phyloP scores from a whole-genome alignment of 30 jellyfish, hydroid and myxozoan species.

The Sanderia malayensis region DNA sequence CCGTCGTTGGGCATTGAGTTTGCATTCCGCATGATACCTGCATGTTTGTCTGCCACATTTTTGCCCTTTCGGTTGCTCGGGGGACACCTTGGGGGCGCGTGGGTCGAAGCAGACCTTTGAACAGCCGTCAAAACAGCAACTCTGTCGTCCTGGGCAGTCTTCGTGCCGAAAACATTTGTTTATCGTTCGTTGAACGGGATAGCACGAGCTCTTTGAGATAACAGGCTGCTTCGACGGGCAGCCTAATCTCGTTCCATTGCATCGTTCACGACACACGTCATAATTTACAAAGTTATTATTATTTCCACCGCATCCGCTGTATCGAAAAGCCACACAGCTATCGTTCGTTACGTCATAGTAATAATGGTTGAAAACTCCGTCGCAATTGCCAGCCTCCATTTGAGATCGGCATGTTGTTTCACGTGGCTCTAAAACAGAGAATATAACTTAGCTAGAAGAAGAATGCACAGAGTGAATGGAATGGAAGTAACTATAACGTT shows the following conservation, averaged over 20 bases:
- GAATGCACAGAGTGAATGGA: too few relatives aligned
- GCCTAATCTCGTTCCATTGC: constrained; percentile 46
- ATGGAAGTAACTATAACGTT: too few relatives aligned
- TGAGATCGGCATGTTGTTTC: constrained; percentile 21
- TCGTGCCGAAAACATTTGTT: constrained; percentile 7
- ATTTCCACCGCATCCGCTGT: constrained; percentile 73
- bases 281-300: constrained; percentile 50
- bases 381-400: constrained; percentile 41
- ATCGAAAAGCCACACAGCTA: constrained; percentile 42
- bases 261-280: constrained; percentile 24
- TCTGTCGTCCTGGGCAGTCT: constrained; percentile 2
- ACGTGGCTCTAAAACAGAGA: background rate
- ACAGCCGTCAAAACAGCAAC: constrained; percentile 29
- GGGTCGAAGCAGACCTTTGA: constrained; percentile 5
- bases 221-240: background rate
- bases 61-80: background rate
- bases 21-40: constrained; percentile 21
- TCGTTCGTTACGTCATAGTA: constrained; percentile 52
- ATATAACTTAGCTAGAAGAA: too few relatives aligned
- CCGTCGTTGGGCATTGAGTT: background rate
- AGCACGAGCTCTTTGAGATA: too few relatives aligned
- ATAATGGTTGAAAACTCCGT: constrained; percentile 24
- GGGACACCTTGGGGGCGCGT: background rate
- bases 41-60: constrained; percentile 39
- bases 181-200: too few relatives aligned